phyloP scores from a whole-genome alignment of 64 coral and sea anemone species.

The Pocillopora verrucosa region DNA sequence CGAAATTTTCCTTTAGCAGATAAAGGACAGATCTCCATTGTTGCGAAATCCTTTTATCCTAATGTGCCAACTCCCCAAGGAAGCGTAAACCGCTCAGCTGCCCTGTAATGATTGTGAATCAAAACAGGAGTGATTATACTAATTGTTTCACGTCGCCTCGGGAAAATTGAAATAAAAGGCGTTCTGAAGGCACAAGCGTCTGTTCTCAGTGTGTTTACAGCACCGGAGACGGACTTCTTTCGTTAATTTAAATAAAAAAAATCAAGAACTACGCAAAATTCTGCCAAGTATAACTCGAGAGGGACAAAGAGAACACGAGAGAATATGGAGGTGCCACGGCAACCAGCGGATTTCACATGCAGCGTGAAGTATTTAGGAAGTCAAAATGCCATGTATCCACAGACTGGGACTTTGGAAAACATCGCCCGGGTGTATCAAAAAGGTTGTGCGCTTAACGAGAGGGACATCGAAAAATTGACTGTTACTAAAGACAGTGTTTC shows the following conservation, averaged over 20 bases:
- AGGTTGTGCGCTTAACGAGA: slow-evolving; percentile 38
- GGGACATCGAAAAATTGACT: neutral
- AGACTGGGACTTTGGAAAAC: slow-evolving; percentile 58
- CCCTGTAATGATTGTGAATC: slow-evolving; percentile 15
- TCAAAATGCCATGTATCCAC: slow-evolving; percentile 26
- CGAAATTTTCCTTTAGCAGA: neutral
- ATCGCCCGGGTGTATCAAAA: slow-evolving; percentile 56
- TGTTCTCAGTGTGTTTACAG: no score
- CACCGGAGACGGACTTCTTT: neutral
- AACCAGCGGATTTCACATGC: slow-evolving; percentile 26
- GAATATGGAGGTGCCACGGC: neutral
- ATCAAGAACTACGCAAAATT: neutral
- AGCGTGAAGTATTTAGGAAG: slow-evolving; percentile 49
- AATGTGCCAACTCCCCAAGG: neutral
- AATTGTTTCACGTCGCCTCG: slow-evolving; percentile 28
- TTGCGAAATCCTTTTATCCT: neutral
- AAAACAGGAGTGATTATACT: slow-evolving; percentile 9
- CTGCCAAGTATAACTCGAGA: neutral
- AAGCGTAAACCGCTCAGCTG: neutral
- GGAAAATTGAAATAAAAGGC: slow-evolving; percentile 6
- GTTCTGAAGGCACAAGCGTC: neutral
- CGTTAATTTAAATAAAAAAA: neutral
- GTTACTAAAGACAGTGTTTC: slow-evolving; percentile 25
- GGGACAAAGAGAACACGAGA: neutral
- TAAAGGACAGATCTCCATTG: neutral